Percentiles rank a stretch among this genome's conserved stretches.
These are phyloP conservation scores for Manacus vitellinus DNA, from an alignment of 2,113 vertebrate genomes.

Conservation along the genomic window DNA sequence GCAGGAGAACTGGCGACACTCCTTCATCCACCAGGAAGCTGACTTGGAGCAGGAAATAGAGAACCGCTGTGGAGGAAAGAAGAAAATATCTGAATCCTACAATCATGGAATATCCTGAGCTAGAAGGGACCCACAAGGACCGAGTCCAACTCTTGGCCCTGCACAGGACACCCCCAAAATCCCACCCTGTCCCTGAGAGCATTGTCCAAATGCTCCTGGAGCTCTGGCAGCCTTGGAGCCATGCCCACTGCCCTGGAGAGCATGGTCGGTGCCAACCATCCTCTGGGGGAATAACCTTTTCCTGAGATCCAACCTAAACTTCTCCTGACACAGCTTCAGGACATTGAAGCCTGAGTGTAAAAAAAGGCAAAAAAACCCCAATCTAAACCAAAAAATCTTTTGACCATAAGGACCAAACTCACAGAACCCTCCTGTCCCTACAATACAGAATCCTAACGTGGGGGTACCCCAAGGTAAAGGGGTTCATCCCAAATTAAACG, in stretches of 20 bases:
- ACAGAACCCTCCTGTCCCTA: not conserved
- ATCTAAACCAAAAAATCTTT: not conserved
- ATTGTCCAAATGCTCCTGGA: accelerated
- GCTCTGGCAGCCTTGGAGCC: not conserved
- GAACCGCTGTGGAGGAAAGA: constrained; percentile 81
- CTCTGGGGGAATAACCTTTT: not conserved
- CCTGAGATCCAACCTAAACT: not conserved
- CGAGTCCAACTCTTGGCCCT: not conserved
- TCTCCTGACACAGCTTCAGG: not conserved
- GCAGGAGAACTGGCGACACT: constrained; percentile 92
- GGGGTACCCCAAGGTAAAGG: not conserved
- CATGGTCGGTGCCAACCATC: not conserved
- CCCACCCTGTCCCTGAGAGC: accelerated
- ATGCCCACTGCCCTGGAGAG: not conserved
- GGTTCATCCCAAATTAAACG: not conserved
- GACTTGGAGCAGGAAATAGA: constrained; percentile 97
- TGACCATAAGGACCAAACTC: not conserved
- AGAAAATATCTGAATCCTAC: not conserved
- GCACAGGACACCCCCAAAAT: not conserved
- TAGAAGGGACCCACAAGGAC: not conserved
- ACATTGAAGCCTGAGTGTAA: not conserved
- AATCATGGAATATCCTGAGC: not conserved
- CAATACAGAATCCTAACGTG: not conserved
- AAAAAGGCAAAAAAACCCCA: not conserved
- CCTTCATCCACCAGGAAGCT: constrained; percentile 98